Percentiles rank a stretch among this genome's conserved stretches.
phyloP scores from a whole-genome alignment of 92 coral and sea anemone genomes.

The Siderastrea siderea region DNA sequence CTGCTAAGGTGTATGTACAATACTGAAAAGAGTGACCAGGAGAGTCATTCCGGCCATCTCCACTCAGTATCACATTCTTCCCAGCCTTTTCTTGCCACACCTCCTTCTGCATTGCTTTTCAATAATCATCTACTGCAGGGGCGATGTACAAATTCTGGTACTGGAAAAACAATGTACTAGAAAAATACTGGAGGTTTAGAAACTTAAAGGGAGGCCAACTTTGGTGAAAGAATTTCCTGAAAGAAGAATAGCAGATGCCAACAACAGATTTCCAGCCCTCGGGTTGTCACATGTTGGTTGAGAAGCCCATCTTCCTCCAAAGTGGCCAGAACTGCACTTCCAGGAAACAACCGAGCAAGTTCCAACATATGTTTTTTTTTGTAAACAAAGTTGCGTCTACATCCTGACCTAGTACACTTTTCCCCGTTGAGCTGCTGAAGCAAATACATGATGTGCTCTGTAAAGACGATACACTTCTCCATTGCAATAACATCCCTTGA shows the following conservation, averaged over 20 bases:
- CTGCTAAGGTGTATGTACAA: constrained; percentile 47
- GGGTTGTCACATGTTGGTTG: constrained; percentile 37
- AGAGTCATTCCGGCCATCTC: constrained; percentile 62
- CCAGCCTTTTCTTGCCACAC: constrained; percentile 21
- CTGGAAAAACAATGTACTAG: constrained; percentile 13
- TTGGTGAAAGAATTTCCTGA: constrained; percentile 53
- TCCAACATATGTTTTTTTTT: constrained; percentile 23
- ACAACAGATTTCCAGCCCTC: constrained; percentile 36
- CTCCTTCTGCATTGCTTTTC: constrained; percentile 24
- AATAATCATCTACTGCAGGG: constrained; percentile 52
- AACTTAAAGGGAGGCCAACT: constrained; percentile 49
- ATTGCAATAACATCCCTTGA: constrained; percentile 26
- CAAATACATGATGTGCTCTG: constrained; percentile 22
- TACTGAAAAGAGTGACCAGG: constrained; percentile 60
- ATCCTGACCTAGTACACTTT: constrained; percentile 10
- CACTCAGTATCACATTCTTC: constrained; percentile 44
- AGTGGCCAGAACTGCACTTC: constrained; percentile 30
- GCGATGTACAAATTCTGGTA: constrained; percentile 50
- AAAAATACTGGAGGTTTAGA: constrained; percentile 41
- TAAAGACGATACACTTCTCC: constrained; percentile 39
- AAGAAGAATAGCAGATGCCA: constrained; percentile 21
- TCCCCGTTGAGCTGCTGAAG: constrained; percentile 17
- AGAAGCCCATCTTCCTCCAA: constrained; percentile 51
- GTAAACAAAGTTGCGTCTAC: neutral
- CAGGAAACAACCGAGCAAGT: constrained; percentile 45